Conservation (phyloP, 2,888 invertebrate species). For the Diarsia mendica region DNA sequence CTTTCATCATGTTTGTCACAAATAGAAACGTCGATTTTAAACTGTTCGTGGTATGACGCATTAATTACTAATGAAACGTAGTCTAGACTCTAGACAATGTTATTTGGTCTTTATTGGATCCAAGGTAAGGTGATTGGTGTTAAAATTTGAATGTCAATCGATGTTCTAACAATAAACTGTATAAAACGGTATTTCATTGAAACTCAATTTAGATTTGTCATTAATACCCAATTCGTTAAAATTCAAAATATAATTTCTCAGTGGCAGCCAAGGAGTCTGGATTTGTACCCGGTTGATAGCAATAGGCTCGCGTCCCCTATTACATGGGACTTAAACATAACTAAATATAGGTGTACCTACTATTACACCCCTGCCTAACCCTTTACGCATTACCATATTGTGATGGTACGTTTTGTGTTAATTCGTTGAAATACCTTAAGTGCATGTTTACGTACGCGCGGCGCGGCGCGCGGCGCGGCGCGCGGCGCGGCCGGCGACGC, state of each 20-base stretch:
- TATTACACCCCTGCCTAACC: too few relatives aligned
- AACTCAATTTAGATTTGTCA: background rate
- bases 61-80: conserved; percentile 10
- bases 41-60: conserved; percentile 6
- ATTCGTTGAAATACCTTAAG: background rate
- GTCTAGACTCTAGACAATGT: conserved; percentile 45
- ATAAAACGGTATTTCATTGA: background rate
- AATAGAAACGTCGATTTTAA: background rate
- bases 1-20: background rate
- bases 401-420: background rate
- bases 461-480: too few relatives aligned
- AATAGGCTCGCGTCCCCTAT: too few relatives aligned
- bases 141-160: background rate
- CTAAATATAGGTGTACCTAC: too few relatives aligned
- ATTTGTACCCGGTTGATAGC: too few relatives aligned
- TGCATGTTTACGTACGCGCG: too few relatives aligned
- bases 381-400: too few relatives aligned
- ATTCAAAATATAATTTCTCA: too few relatives aligned
- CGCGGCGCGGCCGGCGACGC: too few relatives aligned
- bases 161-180: background rate
- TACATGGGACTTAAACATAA: too few relatives aligned
- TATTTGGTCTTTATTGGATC: conserved; percentile 1
- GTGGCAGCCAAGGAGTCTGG: too few relatives aligned
- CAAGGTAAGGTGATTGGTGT: conserved; percentile 17
- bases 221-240: background rate